Evolutionary conservation across 2,888 invertebrate genomes (phyloP), one percentile per base, ranked within the genome.

Genomic region (Cecidostiba fungosa): DNA sequence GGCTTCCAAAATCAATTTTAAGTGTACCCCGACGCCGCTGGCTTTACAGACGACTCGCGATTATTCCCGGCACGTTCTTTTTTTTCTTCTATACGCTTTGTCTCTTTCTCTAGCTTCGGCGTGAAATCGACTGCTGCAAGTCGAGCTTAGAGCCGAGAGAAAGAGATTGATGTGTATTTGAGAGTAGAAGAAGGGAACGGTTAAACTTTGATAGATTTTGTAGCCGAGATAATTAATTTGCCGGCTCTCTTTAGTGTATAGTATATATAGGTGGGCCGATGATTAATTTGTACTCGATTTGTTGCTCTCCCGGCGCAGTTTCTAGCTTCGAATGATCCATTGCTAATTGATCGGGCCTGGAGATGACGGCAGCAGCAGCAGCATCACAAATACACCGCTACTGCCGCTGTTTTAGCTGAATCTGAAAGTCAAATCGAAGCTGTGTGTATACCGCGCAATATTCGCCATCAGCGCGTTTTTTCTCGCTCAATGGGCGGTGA

Each of bases 1-100:
- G 79, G 80, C 86, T 84, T 84, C 84, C 86, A 84, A 86, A 86
- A 86, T 86, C 86, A 86, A 86, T 86, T 86, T 86, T 84, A 81
- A 86, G 85, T n/a, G n/a, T 82, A 74, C 86, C 39, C 32, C 74
- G 32, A 23, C 73, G 74, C n/a, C 70, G 82, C 70, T 26, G 19
- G 66, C 23, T 29, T 23, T 59, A 39, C 8, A n/a, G 79, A 1
- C 50, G 79, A 16, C 16, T 3, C 4, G 73, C 74, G 74, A 82
- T 82, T 84, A 86, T 82, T 84, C 86, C 70, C 14, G 29, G 84
- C 86, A 86, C 86, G 86, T 86, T 76, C 29, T 32, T 78, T 79
- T 77, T 59, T 77, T 32, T 47, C 69, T 54, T 39, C 39, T 19
- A 59, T 23, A 50, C 29, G 50, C 50, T 26, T 23, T 62, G 54